Base-by-base conservation (phyloP, 2,888 invertebrate species). In the Cantharis rufa region DNA sequence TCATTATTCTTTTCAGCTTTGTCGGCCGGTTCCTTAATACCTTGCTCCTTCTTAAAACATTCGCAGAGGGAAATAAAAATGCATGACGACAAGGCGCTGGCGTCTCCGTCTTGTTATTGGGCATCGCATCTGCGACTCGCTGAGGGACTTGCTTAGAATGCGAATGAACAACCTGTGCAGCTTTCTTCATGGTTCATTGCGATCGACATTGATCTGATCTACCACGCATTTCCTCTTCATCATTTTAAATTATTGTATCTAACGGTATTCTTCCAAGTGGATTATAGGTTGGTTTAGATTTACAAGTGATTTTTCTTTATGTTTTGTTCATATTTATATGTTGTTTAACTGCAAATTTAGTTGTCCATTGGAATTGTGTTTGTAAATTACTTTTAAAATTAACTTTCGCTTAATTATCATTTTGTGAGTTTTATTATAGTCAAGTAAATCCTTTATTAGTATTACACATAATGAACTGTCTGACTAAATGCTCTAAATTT, bases 1-100 rank as follows among this genome's bases (percentile, higher is more conserved):
- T 88, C 88, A 88, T 88, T 88, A 88, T 88, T 88, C 88, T 88
- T 88, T 88, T 86, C 88, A 88, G 88, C 88, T 88, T 87, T 87
- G 87, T 86, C 87, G 87, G 86, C 86, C 86, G 84, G 86, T 84
- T 86, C 85, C 86, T 86, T 87, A 87, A 88, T 87, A 87, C 87
- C 87, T 87, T 86, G 84, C 86, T 86, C 85, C 85, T 84, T 82
- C 85, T 86, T 86, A 86, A 87, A 86, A 86, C 86, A 86, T 78
- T 79, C 80, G 79, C 82, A 82, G 82, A 84, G 84, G 85, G 85
- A 86, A 85, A 88, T 88, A 87, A 88, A 87, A 88, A 88, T 87
- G 87, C 87, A 87, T 85, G 87, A 86, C 86, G 86, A 85, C 86
- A 84, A 83, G 82, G 84, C 84, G 83, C 84, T 84, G 80, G 83